Evolutionary conservation across 2,797 vertebrate species (phyloP), one percentile per base, ranked within the genome.

Genomic region (Ctenopoma kingsleyae): DNA sequence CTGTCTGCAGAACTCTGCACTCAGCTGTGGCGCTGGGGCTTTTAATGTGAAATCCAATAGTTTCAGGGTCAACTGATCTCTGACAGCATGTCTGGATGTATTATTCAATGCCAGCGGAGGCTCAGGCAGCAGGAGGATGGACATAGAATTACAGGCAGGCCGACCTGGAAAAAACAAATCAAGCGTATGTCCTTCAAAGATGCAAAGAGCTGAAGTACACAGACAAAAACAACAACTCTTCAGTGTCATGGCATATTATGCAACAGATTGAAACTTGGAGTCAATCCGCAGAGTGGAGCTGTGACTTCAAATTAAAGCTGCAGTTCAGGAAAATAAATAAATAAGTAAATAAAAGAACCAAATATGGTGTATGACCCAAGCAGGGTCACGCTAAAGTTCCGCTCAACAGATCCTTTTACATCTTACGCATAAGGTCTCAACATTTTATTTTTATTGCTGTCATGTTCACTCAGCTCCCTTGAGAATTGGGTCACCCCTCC

Each of bases 1-100:
- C 86, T 82, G 90, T 90, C 88, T 82, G 81, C 80, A 82, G 73
- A 79, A 77, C 83, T 77, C 81, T 30, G 71, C 54, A 16, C 82
- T 89, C 76, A 84, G 83, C 84, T 67, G 71, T 53, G 8, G 78
- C 44, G 55, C 74, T 48, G 59, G 53, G 76, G 78, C 85, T 85
- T 88, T 87, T 91, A 89, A 89, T 89, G 84, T 84, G 83, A 88
- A 91, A 90, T 90, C 80, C 90, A 88, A 92, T 91, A 88, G 79
- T 89, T 91, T 91, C 90, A 91, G 90, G 91, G 92, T 90, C 89
- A 91, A 84, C 77, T 83, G 86, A 90, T 88, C 85, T 91, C 89
- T 86, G 89, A 88, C 90, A 89, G 70, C 83, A 78, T 67, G 89
- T 87, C 91, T 86, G 71, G 82, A 91, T 91, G 86, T 84, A 87